A percentile compares a stretch with the other conserved stretches of the same genome.
Conservation (phyloP, 1,140 invertebrate genomes). For the Dendrolimus kikuchii region DNA sequence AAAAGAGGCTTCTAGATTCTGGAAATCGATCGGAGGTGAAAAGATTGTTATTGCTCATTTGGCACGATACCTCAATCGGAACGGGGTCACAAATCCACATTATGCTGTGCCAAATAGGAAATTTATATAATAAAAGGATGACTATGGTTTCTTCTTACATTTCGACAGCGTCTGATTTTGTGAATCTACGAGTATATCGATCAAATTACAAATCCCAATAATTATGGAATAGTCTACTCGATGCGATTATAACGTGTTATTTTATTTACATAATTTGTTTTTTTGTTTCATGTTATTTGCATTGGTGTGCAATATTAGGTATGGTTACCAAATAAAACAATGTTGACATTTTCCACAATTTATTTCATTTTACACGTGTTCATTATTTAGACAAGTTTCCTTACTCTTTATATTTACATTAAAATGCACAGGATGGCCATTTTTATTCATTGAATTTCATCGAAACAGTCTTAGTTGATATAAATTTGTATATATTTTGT, state of each 20-base stretch:
- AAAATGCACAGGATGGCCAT: conserved; percentile 55
- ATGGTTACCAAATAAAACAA: conserved; percentile 7
- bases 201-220: too few relatives aligned
- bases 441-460: conserved; percentile 18
- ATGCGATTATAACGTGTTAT: too few relatives aligned
- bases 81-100: conserved; percentile 35
- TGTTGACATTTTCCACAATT: conserved; percentile 59
- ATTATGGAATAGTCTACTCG: too few relatives aligned
- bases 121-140: conserved; percentile 6
- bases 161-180: neutral
- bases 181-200: neutral
- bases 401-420: conserved; percentile 64
- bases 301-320: too few relatives aligned
- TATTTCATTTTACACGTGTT: conserved; percentile 69
- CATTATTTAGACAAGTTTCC: conserved; percentile 56
- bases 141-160: conserved; percentile 9
- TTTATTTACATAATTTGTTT: too few relatives aligned
- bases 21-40: conserved; percentile 39
- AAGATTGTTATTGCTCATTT: conserved; percentile 33
- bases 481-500: conserved; percentile 31
- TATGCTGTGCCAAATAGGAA: conserved; percentile 33
- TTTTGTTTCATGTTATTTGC: too few relatives aligned
- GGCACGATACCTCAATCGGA: conserved; percentile 27
- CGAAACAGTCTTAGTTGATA: conserved; percentile 36
- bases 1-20: conserved; percentile 26